A percentile compares a stretch with the other conserved stretches of the same genome.
phyloP scores from a whole-genome alignment of 1,140 invertebrate species.

The Zophobas morio region DNA sequence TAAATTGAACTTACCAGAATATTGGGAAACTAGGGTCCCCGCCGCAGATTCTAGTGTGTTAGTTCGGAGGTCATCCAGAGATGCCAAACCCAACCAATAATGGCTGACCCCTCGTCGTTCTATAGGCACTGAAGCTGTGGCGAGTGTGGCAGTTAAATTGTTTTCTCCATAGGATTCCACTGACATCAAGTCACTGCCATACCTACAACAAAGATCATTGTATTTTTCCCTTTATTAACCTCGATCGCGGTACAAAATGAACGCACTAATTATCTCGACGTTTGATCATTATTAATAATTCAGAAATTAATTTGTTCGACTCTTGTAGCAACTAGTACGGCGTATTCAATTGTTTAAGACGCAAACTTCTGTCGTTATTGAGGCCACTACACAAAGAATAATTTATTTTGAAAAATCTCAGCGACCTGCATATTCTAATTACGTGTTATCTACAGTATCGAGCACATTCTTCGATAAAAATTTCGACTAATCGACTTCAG shows the following conservation, averaged over 20 bases:
- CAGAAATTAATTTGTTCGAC: slow-evolving; percentile 48
- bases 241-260: slow-evolving; percentile 3
- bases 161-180: slow-evolving; percentile 92
- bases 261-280: slow-evolving; percentile 24
- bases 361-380: no score
- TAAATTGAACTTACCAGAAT: slow-evolving; percentile 76
- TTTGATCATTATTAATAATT: slow-evolving; percentile 26
- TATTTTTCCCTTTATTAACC: slow-evolving; percentile 12
- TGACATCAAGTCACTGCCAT: slow-evolving; percentile 92
- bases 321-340: slow-evolving; percentile 45
- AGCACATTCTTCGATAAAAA: slow-evolving; percentile 24
- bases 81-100: slow-evolving; percentile 91
- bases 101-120: slow-evolving; percentile 74
- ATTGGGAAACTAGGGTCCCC: slow-evolving; percentile 92
- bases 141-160: slow-evolving; percentile 89
- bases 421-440: slow-evolving; percentile 23
- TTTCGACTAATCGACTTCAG: slow-evolving; percentile 17
- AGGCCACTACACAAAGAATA: not conserved
- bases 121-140: slow-evolving; percentile 71
- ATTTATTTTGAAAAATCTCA: slow-evolving; percentile 40
- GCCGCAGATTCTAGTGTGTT: slow-evolving; percentile 95
- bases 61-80: slow-evolving; percentile 91
- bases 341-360: slow-evolving; percentile 26
- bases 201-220: slow-evolving; percentile 73
- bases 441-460: slow-evolving; percentile 17